phyloP scores from a whole-genome alignment of 2,113 vertebrate genomes.

The Gallinago media region DNA sequence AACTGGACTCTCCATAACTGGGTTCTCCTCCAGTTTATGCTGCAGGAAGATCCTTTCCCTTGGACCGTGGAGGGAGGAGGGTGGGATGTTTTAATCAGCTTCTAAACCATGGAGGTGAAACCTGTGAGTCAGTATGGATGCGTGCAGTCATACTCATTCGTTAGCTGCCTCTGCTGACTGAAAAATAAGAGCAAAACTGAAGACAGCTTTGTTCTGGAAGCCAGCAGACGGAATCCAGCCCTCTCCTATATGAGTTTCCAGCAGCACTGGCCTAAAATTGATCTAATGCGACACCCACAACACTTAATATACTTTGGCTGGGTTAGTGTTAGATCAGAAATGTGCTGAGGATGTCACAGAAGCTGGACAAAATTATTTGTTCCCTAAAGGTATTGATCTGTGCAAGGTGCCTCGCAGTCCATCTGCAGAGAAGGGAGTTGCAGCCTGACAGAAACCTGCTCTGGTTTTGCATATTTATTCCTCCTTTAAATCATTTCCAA shows the following conservation, averaged over 20 bases:
- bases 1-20: neutral
- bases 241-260: neutral
- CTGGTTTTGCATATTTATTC: slow-evolving; percentile 51
- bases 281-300: neutral
- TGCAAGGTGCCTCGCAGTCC: neutral
- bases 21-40: neutral
- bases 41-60: neutral
- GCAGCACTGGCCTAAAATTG: neutral
- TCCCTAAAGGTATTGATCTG: neutral
- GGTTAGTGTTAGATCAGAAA: neutral
- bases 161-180: neutral
- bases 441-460: slow-evolving; percentile 27
- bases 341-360: neutral
- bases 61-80: neutral
- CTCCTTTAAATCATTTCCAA: slow-evolving; percentile 64
- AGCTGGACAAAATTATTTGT: neutral
- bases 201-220: neutral
- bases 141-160: rapidly evolving
- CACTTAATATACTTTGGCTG: neutral
- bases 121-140: neutral
- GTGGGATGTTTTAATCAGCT: neutral
- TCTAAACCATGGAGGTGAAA: neutral
- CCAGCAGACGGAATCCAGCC: neutral
- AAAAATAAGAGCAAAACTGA: neutral
- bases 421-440: neutral